phyloP scores from a whole-genome alignment of 2,797 vertebrate species.

The Neopelma chrysocephalum region DNA sequence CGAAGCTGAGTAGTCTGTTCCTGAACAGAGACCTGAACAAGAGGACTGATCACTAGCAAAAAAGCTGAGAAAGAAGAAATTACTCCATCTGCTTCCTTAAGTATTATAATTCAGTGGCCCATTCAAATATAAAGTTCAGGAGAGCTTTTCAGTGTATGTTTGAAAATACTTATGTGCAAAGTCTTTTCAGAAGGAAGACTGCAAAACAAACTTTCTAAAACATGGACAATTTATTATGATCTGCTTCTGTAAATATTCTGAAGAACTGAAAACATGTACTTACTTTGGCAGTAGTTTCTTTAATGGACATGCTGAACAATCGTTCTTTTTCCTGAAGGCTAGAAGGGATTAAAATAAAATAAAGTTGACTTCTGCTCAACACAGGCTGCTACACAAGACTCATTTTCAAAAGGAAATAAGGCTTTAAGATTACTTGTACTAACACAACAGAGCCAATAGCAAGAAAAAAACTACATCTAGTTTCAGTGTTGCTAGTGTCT shows the following conservation, averaged over 20 bases:
- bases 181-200: background rate
- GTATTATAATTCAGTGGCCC: background rate
- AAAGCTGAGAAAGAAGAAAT: background rate
- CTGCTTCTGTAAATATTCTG: background rate
- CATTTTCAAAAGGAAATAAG: background rate
- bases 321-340: slow-evolving; percentile 88
- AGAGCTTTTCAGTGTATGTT: background rate
- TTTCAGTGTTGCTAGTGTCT: background rate
- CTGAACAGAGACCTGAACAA: background rate
- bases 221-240: background rate
- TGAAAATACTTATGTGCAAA: background rate
- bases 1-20: background rate
- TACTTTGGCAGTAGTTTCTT: slow-evolving; percentile 88
- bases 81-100: background rate
- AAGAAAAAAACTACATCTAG: background rate
- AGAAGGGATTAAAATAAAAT: slow-evolving; percentile 59
- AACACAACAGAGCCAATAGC: background rate
- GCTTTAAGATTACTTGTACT: background rate
- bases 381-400: background rate
- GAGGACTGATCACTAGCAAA: background rate
- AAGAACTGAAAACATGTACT: slow-evolving; percentile 50
- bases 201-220: background rate
- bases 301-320: slow-evolving; percentile 80
- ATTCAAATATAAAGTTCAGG: background rate
- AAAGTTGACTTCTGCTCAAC: background rate